Percentiles rank a stretch among this genome's conserved stretches.
Evolutionary conservation across 2,797 vertebrate genomes (phyloP).

Genomic region (Cyprinella venusta): DNA sequence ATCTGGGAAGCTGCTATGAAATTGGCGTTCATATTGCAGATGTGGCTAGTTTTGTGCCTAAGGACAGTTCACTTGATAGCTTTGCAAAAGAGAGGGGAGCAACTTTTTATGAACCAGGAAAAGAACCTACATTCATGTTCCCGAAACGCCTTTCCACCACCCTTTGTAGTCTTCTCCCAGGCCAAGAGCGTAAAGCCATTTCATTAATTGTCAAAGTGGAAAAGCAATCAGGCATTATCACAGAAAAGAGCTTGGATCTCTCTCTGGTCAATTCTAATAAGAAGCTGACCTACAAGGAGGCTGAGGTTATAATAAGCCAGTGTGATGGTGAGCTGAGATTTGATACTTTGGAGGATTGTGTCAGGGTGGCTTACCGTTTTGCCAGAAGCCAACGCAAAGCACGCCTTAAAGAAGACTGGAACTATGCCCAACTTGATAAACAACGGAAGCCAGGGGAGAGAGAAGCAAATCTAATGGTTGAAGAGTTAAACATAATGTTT

Average conservation of each 20-base stretch:
- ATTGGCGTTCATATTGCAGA: conserved; percentile 84
- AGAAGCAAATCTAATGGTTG: conserved; percentile 77
- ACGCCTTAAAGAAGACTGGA: conserved; percentile 72
- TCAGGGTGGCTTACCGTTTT: conserved; percentile 76
- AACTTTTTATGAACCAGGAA: conserved; percentile 73
- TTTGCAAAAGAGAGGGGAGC: conserved; percentile 75
- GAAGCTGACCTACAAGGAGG: conserved; percentile 79
- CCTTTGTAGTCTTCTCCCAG: conserved; percentile 75
- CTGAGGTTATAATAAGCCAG: conserved; percentile 68
- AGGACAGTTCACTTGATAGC: conserved; percentile 72
- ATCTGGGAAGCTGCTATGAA: conserved; percentile 76
- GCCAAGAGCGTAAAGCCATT: conserved; percentile 72
- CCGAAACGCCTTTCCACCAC: conserved; percentile 73
- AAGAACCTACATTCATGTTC: conserved; percentile 76
- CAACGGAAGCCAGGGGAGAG: conserved; percentile 71
- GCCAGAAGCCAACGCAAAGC: conserved; percentile 71
- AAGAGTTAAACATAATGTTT: conserved; percentile 85
- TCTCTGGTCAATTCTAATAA: conserved; percentile 74
- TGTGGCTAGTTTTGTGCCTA: conserved; percentile 74
- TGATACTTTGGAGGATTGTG: conserved; percentile 74
- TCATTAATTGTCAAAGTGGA: conserved; percentile 78
- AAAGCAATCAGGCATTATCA: conserved; percentile 70
- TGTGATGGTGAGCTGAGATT: conserved; percentile 52
- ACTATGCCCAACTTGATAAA: conserved; percentile 76
- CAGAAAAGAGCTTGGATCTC: conserved; percentile 59